Conservation (phyloP, 1,140 invertebrate species). For the Drosophila bipectinata region DNA sequence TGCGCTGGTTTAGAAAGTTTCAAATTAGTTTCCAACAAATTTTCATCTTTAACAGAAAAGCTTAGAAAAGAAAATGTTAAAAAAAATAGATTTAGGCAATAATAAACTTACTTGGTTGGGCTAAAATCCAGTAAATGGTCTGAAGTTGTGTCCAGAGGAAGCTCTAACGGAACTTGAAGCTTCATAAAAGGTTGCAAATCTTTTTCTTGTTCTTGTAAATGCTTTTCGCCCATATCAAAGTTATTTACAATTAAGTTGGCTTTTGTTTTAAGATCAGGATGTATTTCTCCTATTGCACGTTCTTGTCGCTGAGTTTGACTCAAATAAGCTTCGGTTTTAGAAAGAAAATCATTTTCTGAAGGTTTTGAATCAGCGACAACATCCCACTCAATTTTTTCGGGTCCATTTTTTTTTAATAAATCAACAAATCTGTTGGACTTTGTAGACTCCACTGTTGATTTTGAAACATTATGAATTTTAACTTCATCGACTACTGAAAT, state of each 20-base stretch:
- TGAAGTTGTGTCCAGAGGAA: constrained; percentile 89
- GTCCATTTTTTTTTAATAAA: constrained; percentile 91
- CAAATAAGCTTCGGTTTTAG: constrained; percentile 93
- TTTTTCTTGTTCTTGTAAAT: constrained; percentile 92
- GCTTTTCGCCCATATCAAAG: constrained; percentile 92
- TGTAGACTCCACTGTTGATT: constrained; percentile 83
- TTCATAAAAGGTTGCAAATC: constrained; percentile 87
- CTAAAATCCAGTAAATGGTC: constrained; percentile 92
- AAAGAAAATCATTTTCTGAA: constrained; percentile 92
- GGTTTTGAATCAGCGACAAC: constrained; percentile 94
- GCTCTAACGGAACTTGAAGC: constrained; percentile 88
- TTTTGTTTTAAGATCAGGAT: constrained; percentile 91
- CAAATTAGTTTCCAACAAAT: constrained; percentile 73
- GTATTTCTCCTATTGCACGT: constrained; percentile 93
- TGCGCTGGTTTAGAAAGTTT: constrained; percentile 43
- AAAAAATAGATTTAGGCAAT: neutral
- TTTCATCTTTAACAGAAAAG: constrained; percentile 71
- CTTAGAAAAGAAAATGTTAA: constrained; percentile 37
- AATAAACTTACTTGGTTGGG: constrained; percentile 86
- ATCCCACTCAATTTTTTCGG: constrained; percentile 95
- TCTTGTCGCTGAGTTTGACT: constrained; percentile 94
- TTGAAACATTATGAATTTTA: constrained; percentile 81
- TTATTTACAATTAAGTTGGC: constrained; percentile 95
- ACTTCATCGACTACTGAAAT: constrained; percentile 89
- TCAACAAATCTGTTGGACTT: constrained; percentile 85